These are phyloP conservation scores for Nezara viridula DNA, from an alignment of 2,888 invertebrate species.

Conservation along the genomic window DNA sequence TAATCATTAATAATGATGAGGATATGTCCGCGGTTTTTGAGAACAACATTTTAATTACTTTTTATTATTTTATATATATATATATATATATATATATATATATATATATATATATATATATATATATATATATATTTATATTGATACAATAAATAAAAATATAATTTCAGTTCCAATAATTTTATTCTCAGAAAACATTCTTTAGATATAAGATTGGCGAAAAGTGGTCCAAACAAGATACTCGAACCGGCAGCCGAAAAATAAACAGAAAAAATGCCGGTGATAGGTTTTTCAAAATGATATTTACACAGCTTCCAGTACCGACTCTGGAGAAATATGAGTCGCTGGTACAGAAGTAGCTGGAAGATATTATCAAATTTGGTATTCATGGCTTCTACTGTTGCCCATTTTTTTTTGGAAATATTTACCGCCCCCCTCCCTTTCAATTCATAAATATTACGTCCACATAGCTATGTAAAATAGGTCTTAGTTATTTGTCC, in stretches of 20 bases:
- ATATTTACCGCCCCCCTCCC: too few species aligned
- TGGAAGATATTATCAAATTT: slow-evolving; percentile 24
- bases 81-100: too few species aligned
- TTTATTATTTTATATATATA: too few species aligned
- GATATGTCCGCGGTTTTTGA: too few species aligned
- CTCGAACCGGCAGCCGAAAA: not conserved
- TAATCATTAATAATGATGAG: too few species aligned
- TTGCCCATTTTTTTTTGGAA: not conserved
- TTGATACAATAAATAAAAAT: too few species aligned
- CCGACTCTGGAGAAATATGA: not conserved
- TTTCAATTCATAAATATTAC: not conserved
- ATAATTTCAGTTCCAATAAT: too few species aligned
- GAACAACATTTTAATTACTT: too few species aligned
- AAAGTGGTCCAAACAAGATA: not conserved
- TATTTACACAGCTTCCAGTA: not conserved
- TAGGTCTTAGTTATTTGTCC: not conserved
- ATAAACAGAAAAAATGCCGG: not conserved
- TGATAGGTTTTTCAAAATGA: not conserved
- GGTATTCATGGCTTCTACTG: not conserved
- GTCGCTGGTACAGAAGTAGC: not conserved
- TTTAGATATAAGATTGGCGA: too few species aligned
- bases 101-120: too few species aligned
- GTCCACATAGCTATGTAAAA: slow-evolving; percentile 7
- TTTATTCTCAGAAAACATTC: too few species aligned
- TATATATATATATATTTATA: too few species aligned